Percentiles rank a stretch among this genome's conserved stretches.
Evolutionary conservation across 2,888 invertebrate species (phyloP).

Genomic region (Synanthedon andrenaeformis): DNA sequence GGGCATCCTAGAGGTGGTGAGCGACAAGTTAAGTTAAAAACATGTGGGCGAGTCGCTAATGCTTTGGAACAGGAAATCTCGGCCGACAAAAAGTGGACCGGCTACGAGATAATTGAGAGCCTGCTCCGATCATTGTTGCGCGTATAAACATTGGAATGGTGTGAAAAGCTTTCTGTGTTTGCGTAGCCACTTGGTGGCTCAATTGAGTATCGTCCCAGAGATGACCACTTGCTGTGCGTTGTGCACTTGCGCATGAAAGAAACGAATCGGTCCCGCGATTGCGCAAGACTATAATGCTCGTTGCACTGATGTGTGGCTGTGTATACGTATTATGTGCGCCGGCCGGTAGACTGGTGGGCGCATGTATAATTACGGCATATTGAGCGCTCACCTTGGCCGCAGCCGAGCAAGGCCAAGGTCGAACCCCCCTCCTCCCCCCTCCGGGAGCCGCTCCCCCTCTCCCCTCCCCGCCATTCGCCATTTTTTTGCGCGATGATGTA

Average conservation of each 20-base stretch:
- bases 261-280: neutral
- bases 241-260: neutral
- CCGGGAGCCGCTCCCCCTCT: constrained; percentile 13
- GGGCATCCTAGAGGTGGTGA: too few relatives aligned
- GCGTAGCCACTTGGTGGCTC: constrained; percentile 17
- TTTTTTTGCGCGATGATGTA: constrained; percentile 65
- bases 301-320: constrained; percentile 4
- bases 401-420: constrained; percentile 66
- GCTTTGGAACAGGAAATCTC: neutral
- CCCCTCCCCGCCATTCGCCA: constrained; percentile 34
- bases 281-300: neutral
- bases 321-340: constrained; percentile 24
- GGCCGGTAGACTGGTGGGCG: constrained; percentile 59
- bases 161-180: constrained; percentile 27
- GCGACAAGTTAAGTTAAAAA: neutral
- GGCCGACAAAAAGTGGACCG: neutral
- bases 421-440: constrained; percentile 14
- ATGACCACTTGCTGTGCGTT: neutral
- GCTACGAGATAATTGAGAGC: constrained; percentile 13
- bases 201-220: constrained; percentile 9
- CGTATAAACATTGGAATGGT: constrained; percentile 25
- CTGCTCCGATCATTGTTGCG: constrained; percentile 19
- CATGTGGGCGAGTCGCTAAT: neutral
- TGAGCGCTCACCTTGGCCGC: constrained; percentile 61
- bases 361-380: constrained; percentile 56